Evolutionary conservation across 2,888 invertebrate species (phyloP), one percentile per base, ranked within the genome.

Genomic region (Epinotia bilunana): DNA sequence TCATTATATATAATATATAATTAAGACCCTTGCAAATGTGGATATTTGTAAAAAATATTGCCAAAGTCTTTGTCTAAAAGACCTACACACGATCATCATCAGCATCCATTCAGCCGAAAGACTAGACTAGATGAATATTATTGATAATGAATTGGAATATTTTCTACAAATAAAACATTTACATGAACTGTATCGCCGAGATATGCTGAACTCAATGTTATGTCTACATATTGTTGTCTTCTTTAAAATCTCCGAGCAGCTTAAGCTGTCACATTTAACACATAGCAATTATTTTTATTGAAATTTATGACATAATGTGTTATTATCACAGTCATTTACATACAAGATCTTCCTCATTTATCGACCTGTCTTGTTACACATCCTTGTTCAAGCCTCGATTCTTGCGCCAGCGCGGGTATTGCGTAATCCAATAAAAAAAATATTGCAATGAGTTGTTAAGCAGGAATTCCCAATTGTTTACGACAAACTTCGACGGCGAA

Each of bases 391-490:
- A 61, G 46, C 55, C 23, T n/a, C 28, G 46, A 43, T 57, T 33
- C 13, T 43, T 65, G 65, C 62, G 74, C 20, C 49, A 16, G 18
- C 74, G 65, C 73, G 28, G 23, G 49, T 39, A 58, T 77, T 77
- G 63, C 74, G 72, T 68, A 74, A 77, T 71, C 67, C 57, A 23
- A 71, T 72, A 73, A 77, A 77, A 77, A 79, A 78, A 64, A 72
- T 76, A 74, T 76, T 74, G 67, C 72, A 70, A 65, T 61, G 65
- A 39, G 46, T 68, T 49, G 68, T 75, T 58, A 72, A 79, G 77
- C 62, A 71, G 67, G 72, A 77, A 77, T 79, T 79, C 78, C 78
- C 78, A 74, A 74, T 65, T 70, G 64, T 71, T 71, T 55, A 71
- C 61, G 33, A 55, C 18, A 43, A 46, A 28, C 7, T 28, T n/a